A percentile compares a stretch with the other conserved stretches of the same genome.
These are phyloP conservation scores for Cherax destructor DNA, from an alignment of 1,140 invertebrate genomes.

Conservation along the genomic window DNA sequence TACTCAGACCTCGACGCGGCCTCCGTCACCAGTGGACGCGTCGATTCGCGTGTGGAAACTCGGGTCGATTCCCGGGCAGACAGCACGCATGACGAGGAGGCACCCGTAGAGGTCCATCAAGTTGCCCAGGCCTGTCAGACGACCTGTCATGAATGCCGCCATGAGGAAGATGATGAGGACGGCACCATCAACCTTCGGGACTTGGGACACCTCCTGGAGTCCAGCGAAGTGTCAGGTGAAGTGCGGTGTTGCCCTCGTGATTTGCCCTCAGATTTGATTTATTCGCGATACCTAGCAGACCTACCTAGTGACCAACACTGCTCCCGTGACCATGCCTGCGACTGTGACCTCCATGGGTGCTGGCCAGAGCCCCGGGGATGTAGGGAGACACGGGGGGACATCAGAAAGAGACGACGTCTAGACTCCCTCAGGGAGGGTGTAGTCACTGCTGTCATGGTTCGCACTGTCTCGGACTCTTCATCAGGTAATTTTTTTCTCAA, in stretches of 20 bases:
- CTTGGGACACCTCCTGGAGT: neutral
- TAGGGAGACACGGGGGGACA: neutral
- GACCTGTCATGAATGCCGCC: neutral
- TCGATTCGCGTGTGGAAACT: slow-evolving; percentile 44
- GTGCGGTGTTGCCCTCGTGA: neutral
- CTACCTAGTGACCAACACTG: neutral
- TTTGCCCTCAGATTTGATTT: neutral
- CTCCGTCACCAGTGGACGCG: slow-evolving; percentile 50
- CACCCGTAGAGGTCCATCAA: neutral
- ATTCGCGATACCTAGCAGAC: slow-evolving; percentile 17
- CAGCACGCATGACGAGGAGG: slow-evolving; percentile 29
- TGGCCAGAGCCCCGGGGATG: neutral
- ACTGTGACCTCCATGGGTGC: neutral
- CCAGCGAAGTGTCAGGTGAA: neutral
- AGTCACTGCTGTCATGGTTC: slow-evolving; percentile 57
- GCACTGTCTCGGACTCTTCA: slow-evolving; percentile 51
- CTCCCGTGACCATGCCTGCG: neutral
- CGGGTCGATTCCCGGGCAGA: slow-evolving; percentile 56
- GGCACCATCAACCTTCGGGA: neutral
- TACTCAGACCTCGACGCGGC: slow-evolving; percentile 56
- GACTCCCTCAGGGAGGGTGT: slow-evolving; percentile 31
- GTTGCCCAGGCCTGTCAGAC: slow-evolving; percentile 2
- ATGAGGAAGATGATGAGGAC: neutral
- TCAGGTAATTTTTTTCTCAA: slow-evolving; percentile 33
- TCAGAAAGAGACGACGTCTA: slow-evolving; percentile 12